Evolutionary conservation across 2,888 invertebrate species (phyloP).

Genomic region (Amiota communis): DNA sequence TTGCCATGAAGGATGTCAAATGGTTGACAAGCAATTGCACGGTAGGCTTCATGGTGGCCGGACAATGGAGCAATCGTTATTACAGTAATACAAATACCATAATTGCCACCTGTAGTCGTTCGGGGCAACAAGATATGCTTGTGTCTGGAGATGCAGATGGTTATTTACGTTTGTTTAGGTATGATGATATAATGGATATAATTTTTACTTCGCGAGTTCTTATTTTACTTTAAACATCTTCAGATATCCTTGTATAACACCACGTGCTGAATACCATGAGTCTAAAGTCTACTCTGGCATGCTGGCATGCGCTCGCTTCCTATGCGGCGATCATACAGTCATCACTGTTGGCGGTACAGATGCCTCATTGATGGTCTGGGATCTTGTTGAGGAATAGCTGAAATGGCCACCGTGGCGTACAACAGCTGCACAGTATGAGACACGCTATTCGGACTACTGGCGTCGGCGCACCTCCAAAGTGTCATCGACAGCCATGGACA

Average conservation of each 20-base stretch:
- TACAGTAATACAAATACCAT: slow-evolving; percentile 89
- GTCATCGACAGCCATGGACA: slow-evolving; percentile 70
- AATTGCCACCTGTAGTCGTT: slow-evolving; percentile 85
- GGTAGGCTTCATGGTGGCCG: slow-evolving; percentile 89
- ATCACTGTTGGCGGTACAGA: slow-evolving; percentile 91
- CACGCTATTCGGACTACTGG: slow-evolving; percentile 69
- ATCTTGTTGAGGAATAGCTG: slow-evolving; percentile 78
- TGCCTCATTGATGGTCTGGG: slow-evolving; percentile 93
- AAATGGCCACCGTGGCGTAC: slow-evolving; percentile 73
- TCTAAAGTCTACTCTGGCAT: slow-evolving; percentile 90
- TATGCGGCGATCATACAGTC: slow-evolving; percentile 89
- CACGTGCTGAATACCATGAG: slow-evolving; percentile 90
- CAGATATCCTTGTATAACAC: slow-evolving; percentile 89
- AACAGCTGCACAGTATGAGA: slow-evolving; percentile 59
- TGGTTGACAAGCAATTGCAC: slow-evolving; percentile 92
- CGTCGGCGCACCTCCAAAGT: slow-evolving; percentile 68
- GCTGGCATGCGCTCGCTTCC: slow-evolving; percentile 85
- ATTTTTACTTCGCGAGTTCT: not conserved
- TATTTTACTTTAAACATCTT: slow-evolving; percentile 29
- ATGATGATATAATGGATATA: slow-evolving; percentile 37
- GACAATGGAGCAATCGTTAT: slow-evolving; percentile 92
- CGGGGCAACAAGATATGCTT: slow-evolving; percentile 87
- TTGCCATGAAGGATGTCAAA: slow-evolving; percentile 92
- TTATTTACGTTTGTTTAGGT: slow-evolving; percentile 87
- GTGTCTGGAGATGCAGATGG: slow-evolving; percentile 93